Evolutionary conservation across 2,888 invertebrate species (phyloP).

Genomic region (Lobophora halterata): DNA sequence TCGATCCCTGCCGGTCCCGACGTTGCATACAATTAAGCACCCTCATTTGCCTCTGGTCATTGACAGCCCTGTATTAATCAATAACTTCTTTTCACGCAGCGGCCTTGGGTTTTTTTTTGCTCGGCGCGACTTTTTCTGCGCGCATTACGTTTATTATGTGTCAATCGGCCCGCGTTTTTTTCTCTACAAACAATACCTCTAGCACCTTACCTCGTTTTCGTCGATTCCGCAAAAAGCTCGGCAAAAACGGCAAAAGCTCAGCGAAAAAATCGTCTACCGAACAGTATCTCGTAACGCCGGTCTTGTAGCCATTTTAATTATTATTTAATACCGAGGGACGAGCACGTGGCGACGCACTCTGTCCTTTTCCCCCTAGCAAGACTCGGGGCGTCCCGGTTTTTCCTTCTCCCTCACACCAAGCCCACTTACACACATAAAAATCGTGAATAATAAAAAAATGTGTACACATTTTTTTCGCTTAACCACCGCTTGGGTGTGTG

Average conservation of each 20-base stretch:
- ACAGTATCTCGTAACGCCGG: conserved; percentile 74
- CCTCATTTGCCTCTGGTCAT: conserved; percentile 80
- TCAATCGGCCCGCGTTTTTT: conserved; percentile 65
- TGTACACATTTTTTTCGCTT: conserved; percentile 81
- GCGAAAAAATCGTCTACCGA: conserved; percentile 79
- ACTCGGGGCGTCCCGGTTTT: conserved; percentile 40
- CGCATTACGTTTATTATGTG: conserved; percentile 74
- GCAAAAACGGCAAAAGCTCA: conserved; percentile 75
- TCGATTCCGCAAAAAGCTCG: conserved; percentile 68
- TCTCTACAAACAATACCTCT: conserved; percentile 40
- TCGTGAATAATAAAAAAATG: conserved; percentile 81
- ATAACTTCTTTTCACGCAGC: conserved; percentile 79
- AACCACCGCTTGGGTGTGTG: conserved; percentile 69
- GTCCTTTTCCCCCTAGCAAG: conserved; percentile 48
- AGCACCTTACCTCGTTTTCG: conserved; percentile 60
- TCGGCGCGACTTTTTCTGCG: conserved; percentile 78
- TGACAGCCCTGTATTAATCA: conserved; percentile 80
- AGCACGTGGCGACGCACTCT: conserved; percentile 75
- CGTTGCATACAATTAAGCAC: conserved; percentile 77
- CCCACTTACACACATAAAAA: conserved; percentile 82
- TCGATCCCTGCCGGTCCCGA: conserved; percentile 58
- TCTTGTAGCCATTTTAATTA: conserved; percentile 81
- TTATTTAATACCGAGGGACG: conserved; percentile 80
- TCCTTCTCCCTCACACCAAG: conserved; percentile 62
- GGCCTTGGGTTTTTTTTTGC: conserved; percentile 78